Evolutionary conservation across 2,797 vertebrate species (phyloP), one percentile per base, ranked within the genome.

Genomic region (Oceanodroma leucorhoa): DNA sequence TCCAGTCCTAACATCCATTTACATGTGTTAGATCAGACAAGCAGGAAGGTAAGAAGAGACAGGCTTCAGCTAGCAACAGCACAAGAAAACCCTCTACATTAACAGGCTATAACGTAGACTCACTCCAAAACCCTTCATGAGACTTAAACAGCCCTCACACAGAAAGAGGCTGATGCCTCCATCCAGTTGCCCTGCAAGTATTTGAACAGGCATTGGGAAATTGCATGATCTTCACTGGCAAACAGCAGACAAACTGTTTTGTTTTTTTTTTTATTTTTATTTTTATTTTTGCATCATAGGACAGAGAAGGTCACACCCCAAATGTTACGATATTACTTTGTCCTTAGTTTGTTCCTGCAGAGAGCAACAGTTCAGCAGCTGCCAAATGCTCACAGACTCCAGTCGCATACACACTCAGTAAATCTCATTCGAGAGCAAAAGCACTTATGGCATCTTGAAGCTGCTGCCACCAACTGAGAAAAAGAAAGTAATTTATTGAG

Each of bases 401-500:
- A 45, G 54, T 40, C 16, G 79, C 45, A 36, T 8, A 15, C 14
- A 21, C 11, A n/a, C 46, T 79, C 81, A 73, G 61, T 83, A 93
- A 75, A 91, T 54, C 70, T 84, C 62, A 66, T 87, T 84, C 76
- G 58, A 82, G 43, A 66, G 18, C 48, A 87, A 89, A 95, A 85
- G 18, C 43, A 60, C 65, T 94, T 76, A 58, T 4, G 10, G 50
- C 51, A 76, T 58, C 66, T 88, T 82, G 58, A 83, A 94, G 70
- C 50, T 95, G 60, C 43, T 94, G 78, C 32, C 75, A 77, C n/a
- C 60, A 62, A 23, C 81, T 51, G 46, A 91, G 66, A 73, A 78
- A 87, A 89, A 48, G 5, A 73, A 89, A 79, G 50, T 57, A 88
- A 83, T 89, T 61, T 83, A 87, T 80, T 64, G 58, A 73, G 62